Evolutionary conservation across 2,888 invertebrate species (phyloP), one percentile per base, ranked within the genome.

Genomic region (Calameuta pallipes): DNA sequence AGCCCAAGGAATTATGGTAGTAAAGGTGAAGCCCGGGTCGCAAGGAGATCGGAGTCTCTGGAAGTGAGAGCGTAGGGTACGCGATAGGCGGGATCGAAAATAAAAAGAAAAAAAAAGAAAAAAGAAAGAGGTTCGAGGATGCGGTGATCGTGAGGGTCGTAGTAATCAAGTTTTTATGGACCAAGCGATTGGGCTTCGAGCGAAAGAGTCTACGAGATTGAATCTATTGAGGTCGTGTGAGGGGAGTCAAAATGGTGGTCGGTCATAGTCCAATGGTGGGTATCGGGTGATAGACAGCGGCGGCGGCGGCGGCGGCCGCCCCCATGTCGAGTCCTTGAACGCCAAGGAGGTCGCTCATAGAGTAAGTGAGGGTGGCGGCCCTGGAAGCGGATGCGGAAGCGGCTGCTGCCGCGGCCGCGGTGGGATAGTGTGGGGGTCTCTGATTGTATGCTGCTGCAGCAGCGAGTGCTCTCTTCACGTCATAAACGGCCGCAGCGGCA

Each of bases 221-320:
- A 41, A 41, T 30, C 82, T 85, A 91, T 80, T 92, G 92, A 3
- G 90, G 92, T 79, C 91, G 87, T 76, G 90, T 87, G 11, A 91
- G 84, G 69, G 90, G 91, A 56, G 91, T 88, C 31, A 92, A 85
- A 77, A 92, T 88, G 93, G 41, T 41, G 41, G 94, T 87, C 92
- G 94, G 94, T 93, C 95, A 95, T 91, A 96, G 95, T 77, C 95
- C 94, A 81, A 96, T 93, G 84, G 95, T 94, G 76, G 95, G 93
- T 79, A 95, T 93, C 80, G 94, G 94, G 88, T 96, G 94, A 90
- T 96, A 96, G 76, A 96, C 94, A 23, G 96, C 94, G 41, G 41
- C 41, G 13, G 41, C 41, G 41, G 41, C 41, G 41, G 41, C 41
- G 41, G 41, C 41, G 41, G 41, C 41, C 15, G 41, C 41, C 81